Evolutionary conservation across 2,797 vertebrate species (phyloP).

Genomic region (Macrochelys suwanniensis): DNA sequence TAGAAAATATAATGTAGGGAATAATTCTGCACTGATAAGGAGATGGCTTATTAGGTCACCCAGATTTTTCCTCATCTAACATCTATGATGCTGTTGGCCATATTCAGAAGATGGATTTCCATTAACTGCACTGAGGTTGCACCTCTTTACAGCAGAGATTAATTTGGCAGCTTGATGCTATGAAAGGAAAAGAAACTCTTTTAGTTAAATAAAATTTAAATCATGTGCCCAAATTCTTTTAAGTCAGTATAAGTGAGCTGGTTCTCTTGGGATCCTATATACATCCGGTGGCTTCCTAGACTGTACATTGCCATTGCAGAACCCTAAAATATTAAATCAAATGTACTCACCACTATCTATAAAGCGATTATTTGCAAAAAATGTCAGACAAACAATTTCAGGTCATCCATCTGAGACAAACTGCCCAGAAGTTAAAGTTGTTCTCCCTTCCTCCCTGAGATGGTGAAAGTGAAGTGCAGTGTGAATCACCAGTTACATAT

Average conservation of each 20-base stretch:
- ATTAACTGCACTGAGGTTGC: neutral
- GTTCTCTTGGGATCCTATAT: neutral
- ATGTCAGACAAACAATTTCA: neutral
- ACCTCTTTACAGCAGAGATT: neutral
- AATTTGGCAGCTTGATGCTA: neutral
- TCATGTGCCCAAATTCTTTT: neutral
- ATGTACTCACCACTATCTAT: neutral
- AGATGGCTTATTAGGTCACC: neutral
- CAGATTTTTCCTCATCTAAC: neutral
- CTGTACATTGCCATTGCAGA: neutral
- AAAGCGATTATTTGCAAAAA: neutral
- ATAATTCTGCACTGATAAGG: neutral
- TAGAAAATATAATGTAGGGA: neutral
- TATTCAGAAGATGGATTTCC: neutral
- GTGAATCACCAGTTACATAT: neutral
- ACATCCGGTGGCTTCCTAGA: neutral
- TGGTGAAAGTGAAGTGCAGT: neutral
- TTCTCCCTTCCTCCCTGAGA: neutral
- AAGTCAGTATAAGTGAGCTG: neutral
- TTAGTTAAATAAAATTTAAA: neutral
- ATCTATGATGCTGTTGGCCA: neutral
- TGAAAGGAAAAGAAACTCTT: neutral
- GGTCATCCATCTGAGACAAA: neutral
- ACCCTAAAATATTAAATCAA: neutral
- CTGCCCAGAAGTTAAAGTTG: neutral